phyloP scores from a whole-genome alignment of 2,888 invertebrate genomes.

The Melanchra persicariae region DNA sequence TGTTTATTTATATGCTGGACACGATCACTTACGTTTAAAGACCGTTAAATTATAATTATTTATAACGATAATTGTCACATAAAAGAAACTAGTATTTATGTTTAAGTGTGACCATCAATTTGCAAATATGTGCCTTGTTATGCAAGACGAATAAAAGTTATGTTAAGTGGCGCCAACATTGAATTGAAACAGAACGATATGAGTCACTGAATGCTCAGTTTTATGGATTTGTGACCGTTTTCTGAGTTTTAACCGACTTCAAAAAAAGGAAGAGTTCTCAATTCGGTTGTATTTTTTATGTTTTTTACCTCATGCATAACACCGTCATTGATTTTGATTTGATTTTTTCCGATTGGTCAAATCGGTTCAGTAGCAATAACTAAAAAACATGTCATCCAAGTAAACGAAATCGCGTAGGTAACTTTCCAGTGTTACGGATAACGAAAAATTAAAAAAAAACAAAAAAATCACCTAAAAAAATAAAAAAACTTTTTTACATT shows the following conservation, averaged over 20 bases:
- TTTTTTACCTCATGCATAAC: too few species aligned
- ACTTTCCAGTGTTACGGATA: too few species aligned
- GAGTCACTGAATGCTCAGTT: not conserved
- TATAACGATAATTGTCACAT: conserved; percentile 58
- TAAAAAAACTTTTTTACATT: too few species aligned
- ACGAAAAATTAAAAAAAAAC: too few species aligned
- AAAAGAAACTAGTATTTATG: conserved; percentile 55
- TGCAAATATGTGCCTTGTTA: conserved; percentile 48
- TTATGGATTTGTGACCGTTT: not conserved
- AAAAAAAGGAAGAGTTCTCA: too few species aligned
- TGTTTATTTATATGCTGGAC: conserved; percentile 48
- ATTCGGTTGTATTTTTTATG: too few species aligned
- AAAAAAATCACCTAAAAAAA: too few species aligned
- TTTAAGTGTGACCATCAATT: conserved; percentile 50
- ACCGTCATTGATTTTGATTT: too few species aligned
- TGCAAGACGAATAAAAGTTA: conserved; percentile 46
- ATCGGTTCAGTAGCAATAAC: too few species aligned
- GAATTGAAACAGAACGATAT: not conserved
- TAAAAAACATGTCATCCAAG: too few species aligned
- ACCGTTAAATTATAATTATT: conserved; percentile 57
- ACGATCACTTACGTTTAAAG: conserved; percentile 48
- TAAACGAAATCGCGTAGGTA: too few species aligned
- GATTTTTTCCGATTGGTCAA: too few species aligned
- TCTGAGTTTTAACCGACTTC: not conserved
- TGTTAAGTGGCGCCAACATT: conserved; percentile 29